Evolutionary conservation across 2,888 invertebrate genomes (phyloP).

Genomic region (Oxycera nigricornis): DNA sequence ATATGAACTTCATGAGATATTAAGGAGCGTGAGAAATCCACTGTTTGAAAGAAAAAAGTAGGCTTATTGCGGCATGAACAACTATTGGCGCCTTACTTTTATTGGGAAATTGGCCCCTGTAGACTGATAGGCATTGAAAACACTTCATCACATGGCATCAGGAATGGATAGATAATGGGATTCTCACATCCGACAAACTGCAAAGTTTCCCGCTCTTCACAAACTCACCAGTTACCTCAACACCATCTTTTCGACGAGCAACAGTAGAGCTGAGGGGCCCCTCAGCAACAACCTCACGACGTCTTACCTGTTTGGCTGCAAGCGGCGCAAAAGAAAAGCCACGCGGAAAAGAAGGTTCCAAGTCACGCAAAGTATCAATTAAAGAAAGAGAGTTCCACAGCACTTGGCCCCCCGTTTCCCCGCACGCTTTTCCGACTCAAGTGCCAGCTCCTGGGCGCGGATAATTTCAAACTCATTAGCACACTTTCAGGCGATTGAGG

Average conservation of each 20-base stretch:
- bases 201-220: not conserved
- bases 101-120: conserved; percentile 8
- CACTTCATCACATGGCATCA: not conserved
- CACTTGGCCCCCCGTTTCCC: not conserved
- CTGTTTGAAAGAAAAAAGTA: no score
- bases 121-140: not conserved
- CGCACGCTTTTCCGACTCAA: not conserved
- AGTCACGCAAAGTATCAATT: conserved; percentile 39
- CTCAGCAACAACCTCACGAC: conserved; percentile 15
- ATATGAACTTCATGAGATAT: not conserved
- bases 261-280: conserved; percentile 7
- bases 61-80: not conserved
- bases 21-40: no score
- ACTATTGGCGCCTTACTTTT: not conserved
- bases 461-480: conserved; percentile 30
- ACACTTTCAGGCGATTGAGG: conserved; percentile 19
- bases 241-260: not conserved
- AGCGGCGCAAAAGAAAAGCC: conserved; percentile 2
- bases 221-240: not conserved
- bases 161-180: not conserved
- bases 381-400: conserved; percentile 24
- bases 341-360: not conserved
- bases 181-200: not conserved
- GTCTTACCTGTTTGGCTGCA: not conserved
- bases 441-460: conserved; percentile 4